Evolutionary conservation across 2,888 invertebrate genomes (phyloP).

Genomic region (Anodontia alba): DNA sequence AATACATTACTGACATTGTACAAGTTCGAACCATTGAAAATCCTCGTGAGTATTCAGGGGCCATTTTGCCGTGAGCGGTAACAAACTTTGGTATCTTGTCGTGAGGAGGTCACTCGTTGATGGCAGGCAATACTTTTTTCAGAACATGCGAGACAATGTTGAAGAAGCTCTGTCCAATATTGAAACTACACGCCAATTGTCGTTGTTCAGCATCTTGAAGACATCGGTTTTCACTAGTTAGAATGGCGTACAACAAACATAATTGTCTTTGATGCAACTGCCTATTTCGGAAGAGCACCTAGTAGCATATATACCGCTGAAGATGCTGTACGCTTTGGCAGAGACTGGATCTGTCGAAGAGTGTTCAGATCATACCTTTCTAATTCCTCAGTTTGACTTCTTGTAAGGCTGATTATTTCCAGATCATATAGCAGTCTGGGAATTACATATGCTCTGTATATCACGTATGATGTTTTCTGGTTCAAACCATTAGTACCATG

Average conservation of each 20-base stretch:
- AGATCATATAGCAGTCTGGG: constrained; percentile 17
- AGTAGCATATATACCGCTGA: constrained; percentile 2
- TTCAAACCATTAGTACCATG: constrained; percentile 24
- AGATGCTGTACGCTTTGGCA: constrained; percentile 14
- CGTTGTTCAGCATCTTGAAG: neutral
- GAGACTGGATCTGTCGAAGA: neutral
- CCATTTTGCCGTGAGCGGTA: no score
- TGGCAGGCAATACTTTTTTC: no score
- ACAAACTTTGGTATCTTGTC: no score
- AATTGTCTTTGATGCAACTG: constrained; percentile 22
- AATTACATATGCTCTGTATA: constrained; percentile 21
- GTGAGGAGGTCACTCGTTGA: no score
- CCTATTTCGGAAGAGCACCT: constrained; percentile 14
- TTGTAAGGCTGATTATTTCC: constrained; percentile 3
- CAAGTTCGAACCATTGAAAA: no score
- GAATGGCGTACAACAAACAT: neutral
- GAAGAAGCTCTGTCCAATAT: neutral
- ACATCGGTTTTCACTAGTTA: neutral
- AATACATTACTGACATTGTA: no score
- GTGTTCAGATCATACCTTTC: no score
- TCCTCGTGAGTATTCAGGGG: no score
- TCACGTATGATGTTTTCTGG: neutral
- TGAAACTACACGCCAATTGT: constrained; percentile 1
- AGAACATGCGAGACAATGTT: no score
- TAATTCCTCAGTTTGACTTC: no score